Conservation (phyloP, 2,797 vertebrate genomes). For the Streptopelia turtur region DNA sequence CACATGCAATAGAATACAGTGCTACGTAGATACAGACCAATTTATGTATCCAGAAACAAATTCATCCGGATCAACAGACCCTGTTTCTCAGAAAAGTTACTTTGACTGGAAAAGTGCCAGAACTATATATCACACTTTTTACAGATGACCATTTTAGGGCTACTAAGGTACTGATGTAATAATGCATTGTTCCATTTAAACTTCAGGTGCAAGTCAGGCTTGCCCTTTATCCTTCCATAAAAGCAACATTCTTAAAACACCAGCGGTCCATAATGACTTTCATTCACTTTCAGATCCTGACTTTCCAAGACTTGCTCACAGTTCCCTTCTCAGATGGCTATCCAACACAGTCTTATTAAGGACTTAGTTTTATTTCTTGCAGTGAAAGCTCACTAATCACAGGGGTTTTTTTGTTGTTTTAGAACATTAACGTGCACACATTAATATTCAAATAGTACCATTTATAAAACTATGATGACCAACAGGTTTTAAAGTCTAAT, state of each 20-base stretch:
- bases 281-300: neutral
- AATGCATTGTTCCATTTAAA: neutral
- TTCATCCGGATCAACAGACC: accelerated
- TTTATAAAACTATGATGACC: neutral
- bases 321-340: neutral
- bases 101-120: neutral
- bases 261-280: neutral
- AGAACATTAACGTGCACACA: neutral
- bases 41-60: neutral
- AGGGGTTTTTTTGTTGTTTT: neutral
- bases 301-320: neutral
- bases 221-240: neutral
- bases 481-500: neutral
- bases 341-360: neutral
- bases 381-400: neutral
- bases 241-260: neutral
- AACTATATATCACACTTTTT: neutral
- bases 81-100: neutral
- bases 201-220: neutral
- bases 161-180: neutral
- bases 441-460: neutral
- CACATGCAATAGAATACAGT: neutral
- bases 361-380: neutral
- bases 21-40: neutral
- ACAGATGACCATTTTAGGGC: neutral